phyloP scores from a whole-genome alignment of 2,888 invertebrate genomes.

The Polia nebulosa region DNA sequence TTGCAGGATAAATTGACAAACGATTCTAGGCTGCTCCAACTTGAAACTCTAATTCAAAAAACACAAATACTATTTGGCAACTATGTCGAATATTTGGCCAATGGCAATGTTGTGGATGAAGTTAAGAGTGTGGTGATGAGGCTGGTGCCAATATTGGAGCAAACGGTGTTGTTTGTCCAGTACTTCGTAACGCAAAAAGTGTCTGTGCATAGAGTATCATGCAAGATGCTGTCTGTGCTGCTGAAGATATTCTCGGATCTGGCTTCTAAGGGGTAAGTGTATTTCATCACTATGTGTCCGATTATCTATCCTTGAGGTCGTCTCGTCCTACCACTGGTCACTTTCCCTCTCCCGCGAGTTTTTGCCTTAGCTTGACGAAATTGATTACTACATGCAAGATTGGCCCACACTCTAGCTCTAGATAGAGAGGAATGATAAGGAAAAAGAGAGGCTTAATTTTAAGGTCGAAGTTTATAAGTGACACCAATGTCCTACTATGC shows the following conservation, averaged over 20 bases:
- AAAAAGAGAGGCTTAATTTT: too few relatives aligned
- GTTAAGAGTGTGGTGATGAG: slow-evolving; percentile 83
- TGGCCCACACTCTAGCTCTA: too few relatives aligned
- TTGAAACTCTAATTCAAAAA: slow-evolving; percentile 86
- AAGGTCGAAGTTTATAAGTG: not conserved
- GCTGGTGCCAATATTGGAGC: slow-evolving; percentile 94
- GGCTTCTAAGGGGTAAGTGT: slow-evolving; percentile 92
- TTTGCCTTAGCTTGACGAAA: not conserved
- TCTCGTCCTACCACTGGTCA: not conserved
- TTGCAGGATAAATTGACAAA: slow-evolving; percentile 92
- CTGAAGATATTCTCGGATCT: slow-evolving; percentile 96
- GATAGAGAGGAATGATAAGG: too few relatives aligned
- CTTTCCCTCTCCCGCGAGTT: not conserved
- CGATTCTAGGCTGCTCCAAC: slow-evolving; percentile 92
- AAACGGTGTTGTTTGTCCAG: slow-evolving; percentile 94
- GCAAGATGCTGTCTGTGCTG: slow-evolving; percentile 96
- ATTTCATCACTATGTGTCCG: not conserved
- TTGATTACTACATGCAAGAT: too few relatives aligned
- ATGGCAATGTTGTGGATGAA: slow-evolving; percentile 68
- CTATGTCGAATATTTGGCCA: slow-evolving; percentile 84
- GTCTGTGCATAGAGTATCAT: slow-evolving; percentile 94
- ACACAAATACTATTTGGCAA: slow-evolving; percentile 81
- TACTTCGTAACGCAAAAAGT: slow-evolving; percentile 95
- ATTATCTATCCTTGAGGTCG: not conserved
- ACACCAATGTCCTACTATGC: not conserved